Evolutionary conservation across 2,113 vertebrate species (phyloP).

Genomic region (Ovibos moschatus): DNA sequence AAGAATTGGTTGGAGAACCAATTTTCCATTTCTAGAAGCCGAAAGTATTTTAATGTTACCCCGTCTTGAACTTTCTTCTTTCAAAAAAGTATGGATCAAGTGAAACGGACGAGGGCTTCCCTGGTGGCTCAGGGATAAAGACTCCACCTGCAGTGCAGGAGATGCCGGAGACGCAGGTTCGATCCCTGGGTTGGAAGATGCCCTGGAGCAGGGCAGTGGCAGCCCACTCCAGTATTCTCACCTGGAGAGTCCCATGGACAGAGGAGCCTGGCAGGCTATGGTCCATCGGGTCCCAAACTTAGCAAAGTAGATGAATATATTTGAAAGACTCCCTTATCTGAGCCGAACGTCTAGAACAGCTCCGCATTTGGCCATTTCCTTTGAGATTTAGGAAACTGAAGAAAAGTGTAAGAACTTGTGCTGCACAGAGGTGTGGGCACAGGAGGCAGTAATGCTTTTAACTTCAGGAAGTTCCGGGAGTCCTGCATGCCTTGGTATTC

Average conservation of each 20-base stretch:
- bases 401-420: not conserved
- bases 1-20: constrained; percentile 1
- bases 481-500: not conserved
- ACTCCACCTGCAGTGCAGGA: not conserved
- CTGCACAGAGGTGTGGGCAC: not conserved
- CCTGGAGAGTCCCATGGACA: not conserved
- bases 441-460: not conserved
- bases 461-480: not conserved
- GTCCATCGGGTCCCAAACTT: not conserved
- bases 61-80: not conserved
- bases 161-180: not conserved
- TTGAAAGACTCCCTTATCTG: not conserved
- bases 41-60: not conserved
- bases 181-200: not conserved
- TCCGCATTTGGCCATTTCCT: not conserved
- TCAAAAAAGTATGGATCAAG: not conserved
- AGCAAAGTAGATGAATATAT: not conserved
- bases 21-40: not conserved
- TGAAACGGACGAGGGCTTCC: not conserved
- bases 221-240: not conserved
- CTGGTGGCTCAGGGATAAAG: not conserved
- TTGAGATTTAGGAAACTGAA: not conserved
- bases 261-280: not conserved
- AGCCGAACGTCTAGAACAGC: not conserved
- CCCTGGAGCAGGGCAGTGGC: not conserved